phyloP scores from a whole-genome alignment of 1,140 invertebrate species.

The Drosophila orosa region DNA sequence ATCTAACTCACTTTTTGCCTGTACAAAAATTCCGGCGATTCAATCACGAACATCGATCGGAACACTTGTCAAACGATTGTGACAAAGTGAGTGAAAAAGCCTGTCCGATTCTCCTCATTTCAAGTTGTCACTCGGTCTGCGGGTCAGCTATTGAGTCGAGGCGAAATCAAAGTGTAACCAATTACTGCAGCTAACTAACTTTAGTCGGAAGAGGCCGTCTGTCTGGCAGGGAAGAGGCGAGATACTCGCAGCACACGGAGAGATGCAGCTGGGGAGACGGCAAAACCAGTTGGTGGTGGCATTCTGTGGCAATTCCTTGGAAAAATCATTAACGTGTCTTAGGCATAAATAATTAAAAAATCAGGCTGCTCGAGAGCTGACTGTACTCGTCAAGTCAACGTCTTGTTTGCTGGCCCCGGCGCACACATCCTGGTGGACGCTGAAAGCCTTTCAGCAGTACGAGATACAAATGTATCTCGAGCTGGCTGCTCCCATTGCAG shows the following conservation, averaged over 20 bases:
- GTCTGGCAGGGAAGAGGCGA: slow-evolving; percentile 10
- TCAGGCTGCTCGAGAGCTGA: slow-evolving; percentile 38
- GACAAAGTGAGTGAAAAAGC: slow-evolving; percentile 49
- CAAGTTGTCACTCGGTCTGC: slow-evolving; percentile 42
- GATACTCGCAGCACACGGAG: not conserved
- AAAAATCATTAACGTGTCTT: slow-evolving; percentile 80
- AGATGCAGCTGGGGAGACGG: slow-evolving; percentile 19
- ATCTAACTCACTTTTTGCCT: slow-evolving; percentile 11
- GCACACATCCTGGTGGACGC: slow-evolving; percentile 65
- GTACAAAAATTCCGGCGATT: slow-evolving; percentile 28
- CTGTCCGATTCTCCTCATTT: slow-evolving; percentile 24
- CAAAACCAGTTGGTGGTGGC: slow-evolving; percentile 44
- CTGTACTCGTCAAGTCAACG: slow-evolving; percentile 45
- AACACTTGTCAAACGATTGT: slow-evolving; percentile 47
- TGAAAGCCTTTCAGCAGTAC: slow-evolving; percentile 42
- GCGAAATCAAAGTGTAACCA: slow-evolving; percentile 46
- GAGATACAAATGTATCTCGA: slow-evolving; percentile 44
- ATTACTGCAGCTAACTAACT: slow-evolving; percentile 39
- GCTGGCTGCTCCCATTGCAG: slow-evolving; percentile 44
- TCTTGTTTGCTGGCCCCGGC: slow-evolving; percentile 41
- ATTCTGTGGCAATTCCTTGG: slow-evolving; percentile 62
- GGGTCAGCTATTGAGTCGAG: slow-evolving; percentile 36
- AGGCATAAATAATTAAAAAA: slow-evolving; percentile 81
- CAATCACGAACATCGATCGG: slow-evolving; percentile 30
- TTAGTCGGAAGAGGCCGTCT: slow-evolving; percentile 20